phyloP scores from a whole-genome alignment of 2,113 vertebrate genomes.

The Peucedramus taeniatus region DNA sequence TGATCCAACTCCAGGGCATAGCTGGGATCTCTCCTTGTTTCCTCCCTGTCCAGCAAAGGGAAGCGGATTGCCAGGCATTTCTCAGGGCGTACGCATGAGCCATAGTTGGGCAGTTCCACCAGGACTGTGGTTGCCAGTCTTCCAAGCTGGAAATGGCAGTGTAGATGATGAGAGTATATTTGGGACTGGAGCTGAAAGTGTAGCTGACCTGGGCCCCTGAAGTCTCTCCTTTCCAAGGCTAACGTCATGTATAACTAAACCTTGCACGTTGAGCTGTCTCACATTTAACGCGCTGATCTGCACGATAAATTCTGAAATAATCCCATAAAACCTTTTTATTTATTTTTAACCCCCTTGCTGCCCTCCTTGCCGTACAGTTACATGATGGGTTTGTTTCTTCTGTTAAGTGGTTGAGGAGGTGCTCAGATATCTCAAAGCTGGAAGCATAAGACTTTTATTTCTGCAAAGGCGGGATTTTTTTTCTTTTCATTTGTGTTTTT shows the following conservation, averaged over 20 bases:
- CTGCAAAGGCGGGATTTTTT: not conserved
- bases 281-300: slow-evolving; percentile 75
- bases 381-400: not conserved
- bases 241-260: slow-evolving; percentile 72
- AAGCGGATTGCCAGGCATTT: not conserved
- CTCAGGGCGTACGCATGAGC: slow-evolving; percentile 33
- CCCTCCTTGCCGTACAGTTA: slow-evolving; percentile 7
- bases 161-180: not conserved
- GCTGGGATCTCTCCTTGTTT: not conserved
- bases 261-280: slow-evolving; percentile 77
- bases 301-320: slow-evolving; percentile 68
- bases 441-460: slow-evolving; percentile 18
- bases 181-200: slow-evolving; percentile 25
- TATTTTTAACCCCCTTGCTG: slow-evolving; percentile 48
- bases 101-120: slow-evolving; percentile 46
- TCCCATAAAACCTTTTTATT: slow-evolving; percentile 43
- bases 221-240: slow-evolving; percentile 74
- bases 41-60: not conserved
- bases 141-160: not conserved
- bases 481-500: not conserved
- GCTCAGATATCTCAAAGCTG: not conserved
- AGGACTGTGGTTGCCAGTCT: slow-evolving; percentile 47
- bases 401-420: not conserved
- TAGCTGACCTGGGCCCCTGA: slow-evolving; percentile 78
- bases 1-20: not conserved